phyloP scores from a whole-genome alignment of 2,797 vertebrate species.

The Kryptopterus vitreolus region DNA sequence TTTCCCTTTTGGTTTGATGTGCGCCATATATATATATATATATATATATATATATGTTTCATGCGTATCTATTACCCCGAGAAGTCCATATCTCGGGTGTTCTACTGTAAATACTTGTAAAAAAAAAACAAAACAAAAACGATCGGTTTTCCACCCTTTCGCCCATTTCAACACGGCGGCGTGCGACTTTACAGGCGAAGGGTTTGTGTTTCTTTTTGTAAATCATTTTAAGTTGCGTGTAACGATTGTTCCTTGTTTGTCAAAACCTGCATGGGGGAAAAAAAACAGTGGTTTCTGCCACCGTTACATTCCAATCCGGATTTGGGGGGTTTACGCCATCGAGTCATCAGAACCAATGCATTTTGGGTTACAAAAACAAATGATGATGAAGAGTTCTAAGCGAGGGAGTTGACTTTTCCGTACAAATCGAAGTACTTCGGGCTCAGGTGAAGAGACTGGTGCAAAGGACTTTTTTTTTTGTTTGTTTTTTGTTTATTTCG shows the following conservation, averaged over 20 bases:
- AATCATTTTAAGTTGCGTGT: not conserved
- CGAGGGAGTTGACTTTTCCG: not conserved
- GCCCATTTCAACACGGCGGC: not conserved
- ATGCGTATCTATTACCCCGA: constrained; percentile 22
- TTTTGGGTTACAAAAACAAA: not conserved
- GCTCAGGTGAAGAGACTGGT: constrained; percentile 77
- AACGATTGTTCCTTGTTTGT: constrained; percentile 18
- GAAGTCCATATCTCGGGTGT: constrained; percentile 22
- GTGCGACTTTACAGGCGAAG: not conserved
- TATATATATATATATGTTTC: not conserved
- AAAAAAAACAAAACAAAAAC: too few relatives aligned
- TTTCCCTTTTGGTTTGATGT: not conserved
- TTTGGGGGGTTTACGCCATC: not conserved
- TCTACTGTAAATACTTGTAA: constrained; percentile 20
- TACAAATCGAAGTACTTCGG: constrained; percentile 53
- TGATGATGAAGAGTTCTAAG: not conserved
- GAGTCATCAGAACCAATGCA: not conserved
- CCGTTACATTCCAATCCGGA: constrained; percentile 1
- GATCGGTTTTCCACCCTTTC: not conserved
- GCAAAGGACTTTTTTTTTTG: constrained; percentile 61
- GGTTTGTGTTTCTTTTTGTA: not conserved
- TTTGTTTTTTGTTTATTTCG: constrained; percentile 31
- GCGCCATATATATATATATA: not conserved
- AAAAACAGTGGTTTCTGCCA: constrained; percentile 1
- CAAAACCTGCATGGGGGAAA: constrained; percentile 30